Percentiles rank a stretch among this genome's conserved stretches.
Evolutionary conservation across 2,113 vertebrate genomes (phyloP).

Genomic region (Zeus faber): DNA sequence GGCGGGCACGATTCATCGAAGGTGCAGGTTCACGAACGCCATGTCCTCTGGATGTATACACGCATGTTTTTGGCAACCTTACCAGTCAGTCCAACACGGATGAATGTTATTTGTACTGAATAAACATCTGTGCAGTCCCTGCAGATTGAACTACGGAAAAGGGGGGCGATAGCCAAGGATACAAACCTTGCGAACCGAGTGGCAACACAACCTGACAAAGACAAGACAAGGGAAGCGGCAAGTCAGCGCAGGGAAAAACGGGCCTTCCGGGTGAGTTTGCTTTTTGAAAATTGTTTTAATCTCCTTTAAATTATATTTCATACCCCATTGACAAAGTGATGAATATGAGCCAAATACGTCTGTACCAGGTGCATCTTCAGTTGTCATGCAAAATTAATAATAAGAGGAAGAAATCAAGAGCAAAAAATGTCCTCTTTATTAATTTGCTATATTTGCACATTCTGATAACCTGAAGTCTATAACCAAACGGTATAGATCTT

Average conservation of each 20-base stretch:
- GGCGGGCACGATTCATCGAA: constrained; percentile 61
- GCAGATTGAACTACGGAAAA: constrained; percentile 75
- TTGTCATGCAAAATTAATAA: no score
- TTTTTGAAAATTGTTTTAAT: no score
- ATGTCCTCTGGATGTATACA: background rate
- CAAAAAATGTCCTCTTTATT: no score
- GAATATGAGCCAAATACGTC: no score
- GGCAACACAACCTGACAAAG: constrained; percentile 48
- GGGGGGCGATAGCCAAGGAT: constrained; percentile 62
- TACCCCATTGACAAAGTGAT: no score
- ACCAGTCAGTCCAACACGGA: no score
- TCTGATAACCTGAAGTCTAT: no score
- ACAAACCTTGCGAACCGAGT: constrained; percentile 21
- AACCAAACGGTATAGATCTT: no score
- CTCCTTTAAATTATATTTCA: no score
- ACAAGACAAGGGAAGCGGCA: constrained; percentile 42
- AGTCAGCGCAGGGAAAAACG: constrained; percentile 62
- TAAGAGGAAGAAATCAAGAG: no score
- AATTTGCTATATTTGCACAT: no score
- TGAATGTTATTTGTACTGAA: background rate
- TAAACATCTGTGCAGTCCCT: background rate
- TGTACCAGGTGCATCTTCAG: no score
- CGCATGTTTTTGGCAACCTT: background rate
- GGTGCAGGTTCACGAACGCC: constrained; percentile 31
- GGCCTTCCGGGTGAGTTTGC: constrained; percentile 63